These are phyloP conservation scores for Trichacis sp. DNA, from an alignment of 2,888 invertebrate species.

Conservation along the genomic window DNA sequence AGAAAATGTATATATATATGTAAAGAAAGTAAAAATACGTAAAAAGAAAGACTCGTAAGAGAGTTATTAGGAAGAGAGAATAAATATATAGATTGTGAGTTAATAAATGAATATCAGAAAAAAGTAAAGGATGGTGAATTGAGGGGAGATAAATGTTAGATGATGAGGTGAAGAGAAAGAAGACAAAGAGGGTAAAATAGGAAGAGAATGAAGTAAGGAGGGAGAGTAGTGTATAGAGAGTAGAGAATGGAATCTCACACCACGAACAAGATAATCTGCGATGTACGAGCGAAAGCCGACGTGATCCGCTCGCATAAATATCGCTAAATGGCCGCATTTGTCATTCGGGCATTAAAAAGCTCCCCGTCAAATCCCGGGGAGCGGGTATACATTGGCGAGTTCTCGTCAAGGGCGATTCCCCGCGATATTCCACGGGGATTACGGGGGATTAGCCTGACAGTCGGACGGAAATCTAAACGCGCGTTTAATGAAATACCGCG, in stretches of 20 bases:
- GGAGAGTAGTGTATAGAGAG: conserved; percentile 11
- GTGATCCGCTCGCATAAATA: conserved; percentile 64
- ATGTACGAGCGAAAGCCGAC: conserved; percentile 59
- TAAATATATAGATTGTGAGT: too few relatives aligned
- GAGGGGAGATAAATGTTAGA: too few relatives aligned
- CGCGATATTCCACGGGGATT: conserved; percentile 55
- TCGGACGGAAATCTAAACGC: conserved; percentile 50
- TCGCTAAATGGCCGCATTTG: conserved; percentile 61
- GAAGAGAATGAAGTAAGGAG: conserved; percentile 13
- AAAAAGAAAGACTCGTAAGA: too few relatives aligned
- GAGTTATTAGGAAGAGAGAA: too few relatives aligned
- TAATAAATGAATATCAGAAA: too few relatives aligned
- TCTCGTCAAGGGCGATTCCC: conserved; percentile 54
- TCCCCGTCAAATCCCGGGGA: conserved; percentile 29
- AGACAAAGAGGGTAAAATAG: too few relatives aligned
- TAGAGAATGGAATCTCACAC: conserved; percentile 26
- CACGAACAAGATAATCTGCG: conserved; percentile 60
- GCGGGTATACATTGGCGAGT: conserved; percentile 28
- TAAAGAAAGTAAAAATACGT: too few relatives aligned
- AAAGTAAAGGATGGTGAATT: too few relatives aligned
- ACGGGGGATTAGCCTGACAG: conserved; percentile 42
- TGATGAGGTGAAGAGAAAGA: too few relatives aligned
- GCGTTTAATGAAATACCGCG: conserved; percentile 16
- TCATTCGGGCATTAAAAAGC: conserved; percentile 57
- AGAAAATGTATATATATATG: too few relatives aligned